Conservation (phyloP, 23 tunicate genomes). For the Ciona savignyi region DNA sequence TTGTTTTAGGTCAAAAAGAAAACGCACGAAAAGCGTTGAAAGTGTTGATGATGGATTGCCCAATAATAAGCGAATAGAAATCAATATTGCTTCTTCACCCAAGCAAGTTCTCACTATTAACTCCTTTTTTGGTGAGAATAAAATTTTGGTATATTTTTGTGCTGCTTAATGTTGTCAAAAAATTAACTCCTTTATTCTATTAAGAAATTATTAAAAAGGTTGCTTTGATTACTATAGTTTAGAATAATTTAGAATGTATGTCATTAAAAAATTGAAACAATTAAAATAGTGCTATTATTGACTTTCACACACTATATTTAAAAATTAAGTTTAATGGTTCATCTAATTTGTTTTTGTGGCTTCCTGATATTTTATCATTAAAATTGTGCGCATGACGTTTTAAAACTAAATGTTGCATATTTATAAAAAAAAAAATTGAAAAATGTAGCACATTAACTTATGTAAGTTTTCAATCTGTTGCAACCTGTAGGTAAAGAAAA, state of each 20-base stretch:
- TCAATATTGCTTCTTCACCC: background rate
- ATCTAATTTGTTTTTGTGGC: no score
- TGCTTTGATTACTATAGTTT: no score
- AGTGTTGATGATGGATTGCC: slow-evolving; percentile 25
- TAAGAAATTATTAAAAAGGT: no score
- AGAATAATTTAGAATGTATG: no score
- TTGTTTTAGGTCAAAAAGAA: slow-evolving; percentile 30
- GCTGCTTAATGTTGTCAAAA: no score
- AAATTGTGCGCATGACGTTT: background rate
- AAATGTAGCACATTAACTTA: background rate
- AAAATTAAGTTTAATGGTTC: no score
- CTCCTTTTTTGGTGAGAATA: slow-evolving; percentile 24
- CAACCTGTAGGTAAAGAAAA: slow-evolving; percentile 46
- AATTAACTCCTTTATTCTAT: no score
- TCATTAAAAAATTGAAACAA: no score
- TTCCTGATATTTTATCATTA: background rate
- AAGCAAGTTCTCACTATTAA: slow-evolving; percentile 17
- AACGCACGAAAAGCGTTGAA: slow-evolving; percentile 34
- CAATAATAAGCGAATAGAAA: slow-evolving; percentile 38
- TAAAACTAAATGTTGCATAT: background rate
- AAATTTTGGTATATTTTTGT: no score
- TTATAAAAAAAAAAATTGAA: background rate
- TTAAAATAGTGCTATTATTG: no score
- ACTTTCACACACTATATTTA: no score
- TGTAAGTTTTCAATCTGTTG: background rate